phyloP scores from a whole-genome alignment of 2,888 invertebrate genomes.

The Corbicula japonica region DNA sequence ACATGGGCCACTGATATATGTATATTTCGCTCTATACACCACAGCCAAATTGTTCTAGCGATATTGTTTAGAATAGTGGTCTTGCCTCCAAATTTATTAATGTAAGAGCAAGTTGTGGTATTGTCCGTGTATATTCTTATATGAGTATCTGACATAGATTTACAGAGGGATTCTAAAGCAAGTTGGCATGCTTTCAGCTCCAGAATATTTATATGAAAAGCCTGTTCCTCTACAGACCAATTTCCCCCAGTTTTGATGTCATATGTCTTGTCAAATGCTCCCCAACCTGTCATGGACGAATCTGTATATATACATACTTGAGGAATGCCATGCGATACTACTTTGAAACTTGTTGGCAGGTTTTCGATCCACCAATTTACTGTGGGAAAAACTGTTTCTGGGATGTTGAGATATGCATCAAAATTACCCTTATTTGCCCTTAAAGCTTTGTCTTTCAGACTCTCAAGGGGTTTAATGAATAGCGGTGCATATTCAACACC shows the following conservation, averaged over 20 bases:
- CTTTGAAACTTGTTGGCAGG: not conserved
- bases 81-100: conserved; percentile 54
- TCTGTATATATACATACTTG: conserved; percentile 13
- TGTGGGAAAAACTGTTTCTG: not conserved
- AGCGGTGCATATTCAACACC: conserved; percentile 55
- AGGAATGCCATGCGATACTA: conserved; percentile 17
- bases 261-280: conserved; percentile 8
- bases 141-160: conserved; percentile 14
- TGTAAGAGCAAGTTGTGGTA: conserved; percentile 49
- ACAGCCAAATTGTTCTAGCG: conserved; percentile 38
- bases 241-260: conserved; percentile 10
- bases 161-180: conserved; percentile 19
- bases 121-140: conserved; percentile 35
- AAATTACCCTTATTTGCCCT: conserved; percentile 28
- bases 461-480: conserved; percentile 52
- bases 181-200: conserved; percentile 44
- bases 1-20: conserved; percentile 45
- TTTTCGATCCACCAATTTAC: conserved; percentile 25
- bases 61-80: conserved; percentile 25
- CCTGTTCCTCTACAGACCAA: conserved; percentile 42
- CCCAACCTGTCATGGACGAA: conserved; percentile 19
- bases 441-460: conserved; percentile 47
- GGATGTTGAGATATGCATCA: conserved; percentile 18
- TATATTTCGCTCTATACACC: conserved; percentile 35
- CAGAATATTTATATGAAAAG: conserved; percentile 40